Evolutionary conservation across 2,113 vertebrate species (phyloP), one percentile per base, ranked within the genome.

Genomic region (Halichoeres trimaculatus): DNA sequence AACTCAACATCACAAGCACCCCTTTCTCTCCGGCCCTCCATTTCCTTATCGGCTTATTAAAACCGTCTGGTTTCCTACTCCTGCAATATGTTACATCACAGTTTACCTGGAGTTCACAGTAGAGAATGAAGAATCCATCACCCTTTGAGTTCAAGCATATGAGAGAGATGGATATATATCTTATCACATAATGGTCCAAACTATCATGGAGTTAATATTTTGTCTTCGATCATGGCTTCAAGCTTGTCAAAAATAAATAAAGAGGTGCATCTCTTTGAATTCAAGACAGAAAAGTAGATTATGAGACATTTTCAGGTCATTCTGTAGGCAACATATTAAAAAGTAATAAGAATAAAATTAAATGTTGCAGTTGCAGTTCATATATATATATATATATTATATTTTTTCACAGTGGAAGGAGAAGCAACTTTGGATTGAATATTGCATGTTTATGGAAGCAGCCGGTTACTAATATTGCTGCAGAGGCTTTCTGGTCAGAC

Each of bases 361-460:
- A 75, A 80, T 59, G 66, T 78, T 88, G 78, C 76, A 82, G 61
- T 80, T 70, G 52, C 67, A 58, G 52, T 78, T n/a, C 70, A 13
- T 52, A 74, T 59, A 71, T 83, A 72, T 83, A 76, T 65, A 13
- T 52, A 74, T 59, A 71, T 83, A 72, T 83, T 78, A 68, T 83
- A 72, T 85, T 30, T 30, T 82, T 81, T 91, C 90, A 92, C 90
- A 91, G 91, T 90, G 89, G 79, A 88, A 82, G 88, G 87, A 88
- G 89, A 87, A 90, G 84, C 85, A 82, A 88, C 89, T 92, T 91
- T 90, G 90, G 91, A 85, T 78, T 88, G 65, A 74, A 81, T 92
- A 92, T 90, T 91, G 90, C 91, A 90, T 90, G 91, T 90, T 88
- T 57, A 89, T 91, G 87, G 75, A 88, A 76, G 90, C 87, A 90